phyloP scores from a whole-genome alignment of 1,140 invertebrate species.

The Pseudomyrmex concolor region DNA sequence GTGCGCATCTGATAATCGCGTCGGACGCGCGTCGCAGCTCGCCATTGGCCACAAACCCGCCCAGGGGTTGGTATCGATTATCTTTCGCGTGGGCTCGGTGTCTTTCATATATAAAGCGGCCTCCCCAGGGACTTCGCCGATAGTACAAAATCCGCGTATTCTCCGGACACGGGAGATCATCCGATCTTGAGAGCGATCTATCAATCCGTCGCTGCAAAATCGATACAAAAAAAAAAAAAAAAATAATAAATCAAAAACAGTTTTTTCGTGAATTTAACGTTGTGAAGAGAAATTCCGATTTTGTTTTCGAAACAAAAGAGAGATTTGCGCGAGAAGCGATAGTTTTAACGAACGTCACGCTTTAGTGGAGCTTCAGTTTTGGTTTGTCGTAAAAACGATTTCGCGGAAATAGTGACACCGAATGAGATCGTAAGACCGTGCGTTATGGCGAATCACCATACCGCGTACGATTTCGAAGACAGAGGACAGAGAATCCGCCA shows the following conservation, averaged over 20 bases:
- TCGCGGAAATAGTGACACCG: conserved; percentile 38
- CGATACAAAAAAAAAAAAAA: neutral
- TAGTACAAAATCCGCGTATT: conserved; percentile 54
- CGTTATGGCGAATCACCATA: conserved; percentile 81
- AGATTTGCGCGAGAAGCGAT: neutral
- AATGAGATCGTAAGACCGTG: conserved; percentile 54
- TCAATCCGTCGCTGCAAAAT: neutral
- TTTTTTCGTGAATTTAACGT: neutral
- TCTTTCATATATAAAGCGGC: conserved; percentile 78
- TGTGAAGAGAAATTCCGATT: neutral
- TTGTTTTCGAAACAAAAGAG: neutral
- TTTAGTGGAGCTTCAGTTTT: conserved; percentile 13
- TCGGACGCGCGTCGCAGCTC: conserved; percentile 40
- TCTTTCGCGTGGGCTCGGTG: conserved; percentile 55
- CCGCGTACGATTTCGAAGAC: conserved; percentile 82
- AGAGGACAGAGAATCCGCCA: conserved; percentile 80
- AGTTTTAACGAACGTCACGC: neutral
- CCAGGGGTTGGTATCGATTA: conserved; percentile 83
- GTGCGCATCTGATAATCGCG: conserved; percentile 65
- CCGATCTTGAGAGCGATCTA: neutral
- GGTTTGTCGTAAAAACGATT: conserved; percentile 3
- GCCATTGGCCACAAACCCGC: conserved; percentile 78
- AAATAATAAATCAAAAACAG: neutral
- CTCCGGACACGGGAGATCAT: neutral
- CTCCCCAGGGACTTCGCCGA: conserved; percentile 75